Base-by-base conservation (phyloP, 2,797 vertebrate species). In the Muscicapa comitata region DNA sequence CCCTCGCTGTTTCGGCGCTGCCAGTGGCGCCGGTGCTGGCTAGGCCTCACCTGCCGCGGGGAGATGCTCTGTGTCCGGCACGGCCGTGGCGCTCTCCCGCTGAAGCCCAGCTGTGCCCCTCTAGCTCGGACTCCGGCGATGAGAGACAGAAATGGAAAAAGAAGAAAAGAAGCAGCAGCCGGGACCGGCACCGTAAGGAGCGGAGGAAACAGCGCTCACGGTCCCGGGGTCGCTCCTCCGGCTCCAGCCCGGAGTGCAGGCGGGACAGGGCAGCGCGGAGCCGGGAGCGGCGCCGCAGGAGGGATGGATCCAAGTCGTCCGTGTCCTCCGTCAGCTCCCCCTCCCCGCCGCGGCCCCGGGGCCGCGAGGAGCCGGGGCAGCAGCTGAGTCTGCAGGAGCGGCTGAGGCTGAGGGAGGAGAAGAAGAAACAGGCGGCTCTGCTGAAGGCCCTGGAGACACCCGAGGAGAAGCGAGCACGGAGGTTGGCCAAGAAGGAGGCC, bases 361-460 rank as follows among this genome's bases (percentile, higher is more conserved):
- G 93, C 1, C 55, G 48, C 24, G 95, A 95, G 10, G 87, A 91
- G 7, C 43, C 92, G 11, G 95, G 80, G 40, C 88, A 94, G 66
- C 91, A 95, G 61, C 94, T 96, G 82, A 96, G 82, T 88, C 83
- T 97, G 20, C 97, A 97, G 95, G 97, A 97, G 58, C 92, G 94
- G 28, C 68, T 96, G 38, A 94, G 90, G 26, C 77, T 95, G 63
- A 98, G 98, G 13, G 98, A 99, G 47, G 98, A 99, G 47, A 98
- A 97, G 72, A 99, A 98, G 74, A 98, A 98, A 35, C 98, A 99
- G 96, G 98, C 94, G 31, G 99, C 99, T 2, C 96, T 99, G 97
- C 95, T 99, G 98, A 99, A 99, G 94, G 99, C 99, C 25, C 97
- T 99, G 57, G 99, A 99, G 97, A 99, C 99, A 0, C 99, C 99